Evolutionary conservation across 1,140 invertebrate species (phyloP), one percentile per base, ranked within the genome.

Genomic region (Hyles euphorbiae): DNA sequence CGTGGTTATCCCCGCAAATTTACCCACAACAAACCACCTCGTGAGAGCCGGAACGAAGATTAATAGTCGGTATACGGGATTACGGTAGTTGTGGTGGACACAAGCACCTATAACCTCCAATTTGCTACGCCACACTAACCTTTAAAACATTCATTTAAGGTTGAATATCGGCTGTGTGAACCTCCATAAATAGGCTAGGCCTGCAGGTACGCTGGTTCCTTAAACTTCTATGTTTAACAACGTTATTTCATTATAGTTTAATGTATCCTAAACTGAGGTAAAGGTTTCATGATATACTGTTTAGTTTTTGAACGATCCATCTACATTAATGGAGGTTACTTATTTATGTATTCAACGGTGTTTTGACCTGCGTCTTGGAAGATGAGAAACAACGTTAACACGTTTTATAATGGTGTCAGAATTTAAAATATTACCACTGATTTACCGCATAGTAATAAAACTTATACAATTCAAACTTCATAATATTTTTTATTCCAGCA

Each of bases 51-150:
- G 62, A 83, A 83, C 76, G 76, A 84, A 84, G 81, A 87, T 87
- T 83, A 87, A 87, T 84, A 75, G 78, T 64, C 71, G 73, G 68
- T 67, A 68, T 66, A 72, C 66, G 69, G 78, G 81, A 83, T 86
- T 83, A 86, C 78, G 63, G 68, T 63, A 67, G 68, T 76, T 81
- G 68, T 70, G 65, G 68, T 66, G 65, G 62, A 59, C 61, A 33
- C 45, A 61, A 51, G 48, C 60, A 65, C 60, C 65, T 68, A 65
- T 64, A 70, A 59, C 51, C 47, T 57, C 52, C 52, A 56, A 60
- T 54, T 48, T 52, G 48, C 57, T 10, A 32, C 40, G 8, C 45
- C 46, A 43, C 61, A 56, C 50, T 65, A 58, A 55, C 54, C 59
- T 50, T 44, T 67, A 70, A 57, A 32, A 32, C 46, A 11, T 8